Conservation (phyloP, 2,797 vertebrate species). For the Parauchenoglanis ngamensis region DNA sequence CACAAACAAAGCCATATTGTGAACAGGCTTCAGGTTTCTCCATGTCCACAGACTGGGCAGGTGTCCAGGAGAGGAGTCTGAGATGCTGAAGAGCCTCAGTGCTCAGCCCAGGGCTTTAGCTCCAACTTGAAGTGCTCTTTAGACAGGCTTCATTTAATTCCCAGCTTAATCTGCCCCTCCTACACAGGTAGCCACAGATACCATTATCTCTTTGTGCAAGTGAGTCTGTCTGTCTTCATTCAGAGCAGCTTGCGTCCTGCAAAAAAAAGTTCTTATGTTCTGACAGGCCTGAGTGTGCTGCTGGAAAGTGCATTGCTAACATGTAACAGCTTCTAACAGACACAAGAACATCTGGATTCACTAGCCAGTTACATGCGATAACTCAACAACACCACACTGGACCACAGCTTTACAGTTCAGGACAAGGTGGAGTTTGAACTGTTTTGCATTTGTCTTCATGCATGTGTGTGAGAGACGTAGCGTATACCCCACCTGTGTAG, state of each 20-base stretch:
- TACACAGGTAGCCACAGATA: slow-evolving; percentile 65
- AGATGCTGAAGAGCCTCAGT: slow-evolving; percentile 50
- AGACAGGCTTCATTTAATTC: slow-evolving; percentile 81
- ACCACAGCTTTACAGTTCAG: slow-evolving; percentile 17
- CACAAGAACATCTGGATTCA: slow-evolving; percentile 50
- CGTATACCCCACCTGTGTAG: slow-evolving; percentile 23
- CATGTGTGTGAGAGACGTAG: slow-evolving; percentile 32
- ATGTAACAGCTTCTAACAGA: background rate
- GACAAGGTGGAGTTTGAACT: slow-evolving; percentile 13
- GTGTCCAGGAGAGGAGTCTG: slow-evolving; percentile 52
- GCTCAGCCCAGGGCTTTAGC: slow-evolving; percentile 71
- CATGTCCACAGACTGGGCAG: slow-evolving; percentile 65
- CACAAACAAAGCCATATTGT: slow-evolving; percentile 74
- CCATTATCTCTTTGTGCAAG: slow-evolving; percentile 70
- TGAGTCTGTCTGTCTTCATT: slow-evolving; percentile 61
- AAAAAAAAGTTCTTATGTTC: slow-evolving; percentile 59
- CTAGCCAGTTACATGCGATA: slow-evolving; percentile 32
- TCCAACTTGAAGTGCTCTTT: slow-evolving; percentile 71
- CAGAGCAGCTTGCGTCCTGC: slow-evolving; percentile 69
- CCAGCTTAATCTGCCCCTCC: slow-evolving; percentile 71
- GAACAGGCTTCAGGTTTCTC: slow-evolving; percentile 75
- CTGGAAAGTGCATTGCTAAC: slow-evolving; percentile 18
- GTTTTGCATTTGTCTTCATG: slow-evolving; percentile 23
- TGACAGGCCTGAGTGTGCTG: slow-evolving; percentile 15
- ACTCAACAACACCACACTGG: slow-evolving; percentile 30